Percentiles rank a stretch among this genome's conserved stretches.
These are phyloP conservation scores for Sciurus vulgaris DNA, from an alignment of 2,797 vertebrate genomes.

Conservation along the genomic window DNA sequence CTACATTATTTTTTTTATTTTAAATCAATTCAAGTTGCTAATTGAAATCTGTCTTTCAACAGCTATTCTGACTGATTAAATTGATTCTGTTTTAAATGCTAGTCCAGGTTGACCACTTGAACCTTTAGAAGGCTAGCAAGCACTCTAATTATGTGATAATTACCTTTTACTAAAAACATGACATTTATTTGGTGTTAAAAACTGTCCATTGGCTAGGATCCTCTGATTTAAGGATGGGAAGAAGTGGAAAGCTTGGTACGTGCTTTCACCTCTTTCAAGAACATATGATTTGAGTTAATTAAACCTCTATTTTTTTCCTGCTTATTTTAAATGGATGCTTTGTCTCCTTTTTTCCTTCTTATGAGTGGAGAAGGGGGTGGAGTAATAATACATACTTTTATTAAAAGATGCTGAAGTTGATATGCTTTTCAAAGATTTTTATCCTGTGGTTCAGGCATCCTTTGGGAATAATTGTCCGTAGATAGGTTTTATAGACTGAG, in stretches of 20 bases:
- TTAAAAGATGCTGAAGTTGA: background rate
- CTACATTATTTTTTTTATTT: slow-evolving; percentile 28
- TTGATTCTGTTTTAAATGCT: slow-evolving; percentile 44
- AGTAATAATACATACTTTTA: background rate
- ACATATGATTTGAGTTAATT: background rate
- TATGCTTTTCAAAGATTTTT: slow-evolving; percentile 34
- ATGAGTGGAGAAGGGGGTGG: background rate
- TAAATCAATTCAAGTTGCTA: background rate
- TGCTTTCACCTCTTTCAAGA: background rate
- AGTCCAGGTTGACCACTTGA: slow-evolving; percentile 37
- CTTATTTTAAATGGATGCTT: background rate
- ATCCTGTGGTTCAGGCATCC: background rate
- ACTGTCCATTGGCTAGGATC: background rate
- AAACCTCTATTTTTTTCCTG: slow-evolving; percentile 32
- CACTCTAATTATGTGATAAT: background rate
- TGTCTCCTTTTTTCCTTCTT: background rate
- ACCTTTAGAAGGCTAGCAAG: slow-evolving; percentile 26
- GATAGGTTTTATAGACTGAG: background rate
- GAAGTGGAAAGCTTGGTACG: background rate
- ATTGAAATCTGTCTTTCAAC: slow-evolving; percentile 20
- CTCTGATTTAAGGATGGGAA: background rate
- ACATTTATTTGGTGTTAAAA: slow-evolving; percentile 50
- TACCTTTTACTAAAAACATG: slow-evolving; percentile 27
- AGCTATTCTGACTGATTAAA: background rate
- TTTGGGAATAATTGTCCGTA: background rate